Evolutionary conservation across 1,140 invertebrate species (phyloP).

Genomic region (Drosophila subobscura): DNA sequence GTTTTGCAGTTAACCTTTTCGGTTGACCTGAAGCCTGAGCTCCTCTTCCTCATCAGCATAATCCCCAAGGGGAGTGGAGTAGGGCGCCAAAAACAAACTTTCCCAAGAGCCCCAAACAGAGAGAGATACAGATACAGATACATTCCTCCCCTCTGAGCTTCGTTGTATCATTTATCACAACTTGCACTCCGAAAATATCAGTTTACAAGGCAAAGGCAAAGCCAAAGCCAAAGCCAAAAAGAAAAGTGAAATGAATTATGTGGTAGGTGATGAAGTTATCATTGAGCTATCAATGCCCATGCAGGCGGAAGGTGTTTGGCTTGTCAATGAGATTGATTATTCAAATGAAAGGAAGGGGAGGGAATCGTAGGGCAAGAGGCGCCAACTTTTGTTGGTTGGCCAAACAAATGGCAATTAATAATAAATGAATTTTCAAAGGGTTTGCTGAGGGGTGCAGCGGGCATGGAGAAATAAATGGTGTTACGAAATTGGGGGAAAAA

Average conservation of each 20-base stretch:
- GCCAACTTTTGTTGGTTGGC: slow-evolving; percentile 39
- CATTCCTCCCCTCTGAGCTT: slow-evolving; percentile 25
- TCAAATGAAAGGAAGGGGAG: slow-evolving; percentile 5
- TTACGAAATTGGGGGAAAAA: too few relatives aligned
- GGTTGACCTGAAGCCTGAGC: slow-evolving; percentile 26
- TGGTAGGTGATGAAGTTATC: slow-evolving; percentile 62
- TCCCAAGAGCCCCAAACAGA: slow-evolving; percentile 29
- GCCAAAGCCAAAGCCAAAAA: slow-evolving; percentile 50
- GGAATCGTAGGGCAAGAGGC: slow-evolving; percentile 13
- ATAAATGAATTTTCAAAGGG: slow-evolving; percentile 16
- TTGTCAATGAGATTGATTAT: slow-evolving; percentile 77
- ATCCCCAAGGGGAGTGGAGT: slow-evolving; percentile 26
- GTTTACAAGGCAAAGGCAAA: slow-evolving; percentile 66
- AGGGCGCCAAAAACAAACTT: slow-evolving; percentile 38
- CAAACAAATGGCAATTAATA: slow-evolving; percentile 58
- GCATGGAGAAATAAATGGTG: too few relatives aligned
- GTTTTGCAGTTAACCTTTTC: slow-evolving; percentile 56
- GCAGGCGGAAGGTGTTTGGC: slow-evolving; percentile 38
- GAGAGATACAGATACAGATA: background rate
- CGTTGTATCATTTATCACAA: slow-evolving; percentile 66
- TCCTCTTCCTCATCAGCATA: slow-evolving; percentile 41
- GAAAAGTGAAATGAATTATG: slow-evolving; percentile 56
- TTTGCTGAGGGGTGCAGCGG: background rate
- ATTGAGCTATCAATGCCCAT: slow-evolving; percentile 34
- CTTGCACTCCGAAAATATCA: slow-evolving; percentile 64